Evolutionary conservation across 2,888 invertebrate species (phyloP).

Genomic region (Tyria jacobaeae): DNA sequence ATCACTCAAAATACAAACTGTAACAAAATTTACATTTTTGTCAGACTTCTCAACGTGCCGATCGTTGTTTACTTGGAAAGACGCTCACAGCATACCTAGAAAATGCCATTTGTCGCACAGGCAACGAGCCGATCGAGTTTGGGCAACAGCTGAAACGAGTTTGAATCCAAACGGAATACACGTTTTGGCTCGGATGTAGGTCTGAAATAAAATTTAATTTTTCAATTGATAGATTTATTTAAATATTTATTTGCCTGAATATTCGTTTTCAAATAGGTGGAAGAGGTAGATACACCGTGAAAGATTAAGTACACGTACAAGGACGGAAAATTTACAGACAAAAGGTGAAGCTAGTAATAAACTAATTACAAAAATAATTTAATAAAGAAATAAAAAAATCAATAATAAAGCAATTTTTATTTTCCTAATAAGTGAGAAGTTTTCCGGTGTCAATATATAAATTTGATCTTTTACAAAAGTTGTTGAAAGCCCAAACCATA

Average conservation of each 20-base stretch:
- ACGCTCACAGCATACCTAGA: background rate
- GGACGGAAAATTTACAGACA: too few relatives aligned
- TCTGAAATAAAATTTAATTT: background rate
- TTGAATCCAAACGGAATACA: background rate
- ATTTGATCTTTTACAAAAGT: conserved; percentile 15
- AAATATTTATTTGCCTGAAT: too few relatives aligned
- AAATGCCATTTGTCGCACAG: background rate
- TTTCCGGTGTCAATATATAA: background rate
- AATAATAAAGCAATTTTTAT: background rate
- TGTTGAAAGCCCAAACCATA: conserved; percentile 39
- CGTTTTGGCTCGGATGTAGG: background rate
- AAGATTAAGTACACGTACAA: too few relatives aligned
- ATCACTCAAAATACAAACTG: background rate
- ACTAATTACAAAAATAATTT: too few relatives aligned
- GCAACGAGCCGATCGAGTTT: background rate
- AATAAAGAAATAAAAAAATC: too few relatives aligned
- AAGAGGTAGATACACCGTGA: too few relatives aligned
- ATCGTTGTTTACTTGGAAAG: background rate
- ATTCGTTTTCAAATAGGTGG: too few relatives aligned
- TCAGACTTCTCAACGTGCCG: too few relatives aligned
- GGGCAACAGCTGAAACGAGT: background rate
- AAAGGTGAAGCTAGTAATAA: too few relatives aligned
- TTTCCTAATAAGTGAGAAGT: background rate
- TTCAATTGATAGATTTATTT: background rate
- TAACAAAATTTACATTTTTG: background rate